Evolutionary conservation across 2,888 invertebrate genomes (phyloP).

Genomic region (Gortyna flavago): DNA sequence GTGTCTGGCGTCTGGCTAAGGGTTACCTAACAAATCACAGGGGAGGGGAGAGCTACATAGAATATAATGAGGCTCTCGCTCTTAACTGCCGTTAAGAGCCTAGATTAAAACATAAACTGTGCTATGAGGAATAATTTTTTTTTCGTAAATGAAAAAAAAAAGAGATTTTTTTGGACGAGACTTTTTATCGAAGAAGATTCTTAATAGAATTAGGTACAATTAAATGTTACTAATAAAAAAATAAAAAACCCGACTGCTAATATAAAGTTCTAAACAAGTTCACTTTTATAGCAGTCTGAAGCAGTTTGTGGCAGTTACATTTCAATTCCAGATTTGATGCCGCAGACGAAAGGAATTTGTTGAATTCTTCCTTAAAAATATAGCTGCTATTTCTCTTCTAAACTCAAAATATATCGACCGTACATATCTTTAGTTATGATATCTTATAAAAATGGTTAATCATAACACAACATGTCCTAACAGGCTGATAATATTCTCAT

Average conservation of each 20-base stretch:
- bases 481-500: not conserved
- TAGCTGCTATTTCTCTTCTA: not conserved
- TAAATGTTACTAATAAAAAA: not conserved
- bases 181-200: not conserved
- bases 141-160: not conserved
- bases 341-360: not conserved
- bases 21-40: constrained; percentile 14
- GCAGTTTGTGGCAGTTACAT: not conserved
- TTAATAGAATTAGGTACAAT: not conserved
- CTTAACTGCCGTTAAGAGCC: not conserved
- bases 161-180: not conserved
- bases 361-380: not conserved
- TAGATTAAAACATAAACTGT: constrained; percentile 20
- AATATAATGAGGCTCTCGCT: constrained; percentile 12
- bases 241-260: not conserved
- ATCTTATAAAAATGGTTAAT: not conserved
- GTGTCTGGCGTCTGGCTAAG: not conserved
- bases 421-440: not conserved
- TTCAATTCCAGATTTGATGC: not conserved
- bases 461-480: not conserved
- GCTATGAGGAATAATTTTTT: constrained; percentile 16
- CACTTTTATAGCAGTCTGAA: not conserved
- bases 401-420: not conserved
- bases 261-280: not conserved
- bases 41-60: constrained; percentile 4